Percentiles rank a stretch among this genome's conserved stretches.
phyloP scores from a whole-genome alignment of 2,113 vertebrate genomes.

The Corapipo altera region DNA sequence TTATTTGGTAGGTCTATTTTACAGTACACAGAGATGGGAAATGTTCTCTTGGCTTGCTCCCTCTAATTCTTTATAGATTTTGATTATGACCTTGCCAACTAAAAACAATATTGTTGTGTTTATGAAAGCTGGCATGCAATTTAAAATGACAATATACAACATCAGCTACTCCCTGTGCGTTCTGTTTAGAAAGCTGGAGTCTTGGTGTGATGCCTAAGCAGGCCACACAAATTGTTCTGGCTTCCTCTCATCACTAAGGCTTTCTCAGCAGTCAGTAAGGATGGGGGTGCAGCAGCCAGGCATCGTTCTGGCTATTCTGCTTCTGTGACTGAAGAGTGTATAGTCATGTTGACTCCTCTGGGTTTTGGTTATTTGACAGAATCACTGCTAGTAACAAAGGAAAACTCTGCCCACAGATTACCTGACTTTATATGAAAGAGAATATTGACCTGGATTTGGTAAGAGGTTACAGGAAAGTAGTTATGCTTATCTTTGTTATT shows the following conservation, averaged over 20 bases:
- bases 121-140: not conserved
- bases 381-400: not conserved
- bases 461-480: not conserved
- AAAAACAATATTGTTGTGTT: not conserved
- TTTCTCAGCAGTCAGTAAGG: not conserved
- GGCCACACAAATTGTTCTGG: not conserved
- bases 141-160: not conserved
- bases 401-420: not conserved
- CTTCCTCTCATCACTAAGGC: not conserved
- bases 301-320: fast-evolving
- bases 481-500: not conserved
- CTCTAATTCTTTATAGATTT: not conserved
- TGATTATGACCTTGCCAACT: not conserved
- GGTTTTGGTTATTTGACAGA: not conserved
- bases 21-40: not conserved
- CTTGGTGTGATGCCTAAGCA: not conserved
- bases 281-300: not conserved
- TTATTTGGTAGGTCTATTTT: not conserved
- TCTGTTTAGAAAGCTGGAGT: not conserved
- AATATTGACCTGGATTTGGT: not conserved
- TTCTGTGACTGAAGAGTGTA: not conserved
- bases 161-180: not conserved
- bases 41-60: not conserved
- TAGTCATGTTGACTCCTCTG: not conserved
- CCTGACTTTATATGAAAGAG: not conserved